Evolutionary conservation across 2,797 vertebrate genomes (phyloP), one percentile per base, ranked within the genome.

Genomic region (Hirundo rustica): DNA sequence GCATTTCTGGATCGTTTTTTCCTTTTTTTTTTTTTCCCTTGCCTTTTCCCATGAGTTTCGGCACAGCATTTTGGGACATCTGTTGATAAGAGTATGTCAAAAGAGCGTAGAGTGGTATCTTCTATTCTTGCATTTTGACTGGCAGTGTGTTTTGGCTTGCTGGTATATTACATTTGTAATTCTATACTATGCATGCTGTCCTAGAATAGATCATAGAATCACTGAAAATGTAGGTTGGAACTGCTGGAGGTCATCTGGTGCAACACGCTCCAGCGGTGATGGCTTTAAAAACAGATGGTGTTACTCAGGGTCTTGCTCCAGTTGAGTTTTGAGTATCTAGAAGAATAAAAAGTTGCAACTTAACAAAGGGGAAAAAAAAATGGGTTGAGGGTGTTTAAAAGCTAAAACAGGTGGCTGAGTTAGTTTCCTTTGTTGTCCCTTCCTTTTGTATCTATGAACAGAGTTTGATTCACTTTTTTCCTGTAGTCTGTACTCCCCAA

Each of bases 201-300:
- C 89, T 91, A 95, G 94, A 96, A 96, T 91, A 96, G 92, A 87
- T 95, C 55, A 53, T 17, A 78, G 94, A 94, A 92, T 73, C 48
- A 34, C 53, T 93, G 84, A 89, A 93, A 95, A 89, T 79, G 45
- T 76, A 70, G 74, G 15, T 53, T 91, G 91, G 64, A 90, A 85
- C 77, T 19, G 0, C 74, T 91, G 92, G 92, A 91, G 60, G 77
- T 87, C 74, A 53, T 89, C 51, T 82, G 16, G 80, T 82, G 74
- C 20, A 54, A 10, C 13, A 66, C 17, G 34, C 73, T 22, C 66
- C 4, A 3, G 57, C 19, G 58, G 44, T 0, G 7, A 34, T 85
- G 71, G 48, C 51, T 85, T 92, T 84, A 29, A 51, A 62, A 64
- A 20, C 3, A 1, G 78, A 76, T 76, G 3, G 1, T 40, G 29